Conservation (phyloP, 2,797 vertebrate genomes). For the Acanthopagrus latus region DNA sequence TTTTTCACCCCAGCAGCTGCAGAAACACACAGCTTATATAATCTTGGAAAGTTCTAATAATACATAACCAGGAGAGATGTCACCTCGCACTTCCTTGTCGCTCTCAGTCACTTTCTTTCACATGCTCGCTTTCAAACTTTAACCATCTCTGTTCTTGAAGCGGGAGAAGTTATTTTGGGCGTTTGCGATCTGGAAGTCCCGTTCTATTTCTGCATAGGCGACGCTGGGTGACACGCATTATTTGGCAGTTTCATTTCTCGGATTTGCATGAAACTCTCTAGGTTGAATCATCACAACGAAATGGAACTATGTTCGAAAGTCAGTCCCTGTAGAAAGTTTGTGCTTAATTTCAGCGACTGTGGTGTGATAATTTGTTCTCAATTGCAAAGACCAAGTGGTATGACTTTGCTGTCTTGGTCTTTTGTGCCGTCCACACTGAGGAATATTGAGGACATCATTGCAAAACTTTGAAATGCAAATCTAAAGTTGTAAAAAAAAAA, state of each 20-base stretch:
- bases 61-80: conserved; percentile 20
- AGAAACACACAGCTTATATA: conserved; percentile 4
- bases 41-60: conserved; percentile 41
- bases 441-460: not conserved
- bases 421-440: not conserved
- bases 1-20: not conserved
- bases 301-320: not conserved
- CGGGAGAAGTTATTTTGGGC: not conserved
- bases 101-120: not conserved
- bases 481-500: not conserved
- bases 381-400: not conserved
- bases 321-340: too few relatives aligned
- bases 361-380: not conserved
- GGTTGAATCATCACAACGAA: not conserved
- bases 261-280: not conserved
- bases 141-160: not conserved
- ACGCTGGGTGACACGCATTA: not conserved
- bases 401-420: not conserved
- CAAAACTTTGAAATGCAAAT: not conserved
- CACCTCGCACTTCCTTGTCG: not conserved
- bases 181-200: not conserved
- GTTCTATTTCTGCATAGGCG: not conserved
- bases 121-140: not conserved
- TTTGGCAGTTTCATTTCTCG: not conserved
- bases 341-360: not conserved